Evolutionary conservation across 35 echinoderm and acorn worm species (phyloP), one percentile per base, ranked within the genome.

Genomic region (Apostichopus californicus): DNA sequence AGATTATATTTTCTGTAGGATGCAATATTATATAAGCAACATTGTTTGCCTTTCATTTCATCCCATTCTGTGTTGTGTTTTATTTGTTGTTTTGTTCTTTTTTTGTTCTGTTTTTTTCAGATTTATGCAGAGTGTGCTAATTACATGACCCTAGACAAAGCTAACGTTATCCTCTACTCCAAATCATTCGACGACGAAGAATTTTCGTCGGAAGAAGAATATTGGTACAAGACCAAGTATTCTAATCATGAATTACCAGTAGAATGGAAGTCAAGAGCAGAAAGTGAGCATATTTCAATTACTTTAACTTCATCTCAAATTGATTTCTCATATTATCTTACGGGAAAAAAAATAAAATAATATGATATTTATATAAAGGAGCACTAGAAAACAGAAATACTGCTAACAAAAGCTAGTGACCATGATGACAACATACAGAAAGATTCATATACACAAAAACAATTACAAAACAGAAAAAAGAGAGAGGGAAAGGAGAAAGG

Each of bases 91-190:
- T 2, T 68, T 11, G 64, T 18, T 68, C 64, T 25, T 87, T 68
- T 87, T 23, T 0, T 26, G 54, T 64, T 60, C 57, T 0, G n/a
- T n/a, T 34, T 46, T 46, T 70, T 26, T 59, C 90, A 98, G 97
- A 28, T 94, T 25, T 96, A 96, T 80, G 77, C 64, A 13, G 90
- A 96, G 0, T 96, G 94, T 83, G 89, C 91, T 11, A 78, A 94
- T 54, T 54, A 70, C 46, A 82, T 98, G 46, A 92, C 61, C 13
- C 55, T 88, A 8, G 94, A 98, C 46, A 94, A 71, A 12, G 94
- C 93, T n/a, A 98, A 98, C 79, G 81, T 96, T 91, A 91, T 96
- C 78, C 20, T 98, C 9, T 88, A 87, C 24, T 98, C 97, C 12
- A 96, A 96, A 82, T 79, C 87, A 54, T 94, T 91, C 85, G 91